These are phyloP conservation scores for Gymnoscopelus braueri DNA, from an alignment of 2,797 vertebrate genomes.

Conservation along the genomic window DNA sequence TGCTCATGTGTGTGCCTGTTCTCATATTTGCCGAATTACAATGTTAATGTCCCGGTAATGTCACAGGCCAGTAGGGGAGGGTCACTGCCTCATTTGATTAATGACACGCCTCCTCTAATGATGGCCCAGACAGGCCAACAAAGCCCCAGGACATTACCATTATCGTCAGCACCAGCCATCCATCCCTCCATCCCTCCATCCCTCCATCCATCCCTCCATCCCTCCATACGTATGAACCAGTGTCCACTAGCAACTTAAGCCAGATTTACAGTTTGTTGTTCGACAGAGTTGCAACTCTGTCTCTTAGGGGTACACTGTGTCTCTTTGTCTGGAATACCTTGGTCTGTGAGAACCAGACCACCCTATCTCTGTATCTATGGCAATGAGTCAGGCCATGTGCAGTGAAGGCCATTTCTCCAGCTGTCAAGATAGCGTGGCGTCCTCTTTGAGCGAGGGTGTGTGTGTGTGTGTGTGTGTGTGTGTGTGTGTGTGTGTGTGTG, in stretches of 20 bases:
- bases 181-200: constrained; percentile 33
- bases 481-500: constrained; percentile 15
- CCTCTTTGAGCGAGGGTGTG: constrained; percentile 36
- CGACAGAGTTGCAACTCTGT: too few species aligned
- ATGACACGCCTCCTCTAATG: constrained; percentile 53
- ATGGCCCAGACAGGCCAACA: constrained; percentile 55
- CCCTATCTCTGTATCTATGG: constrained; percentile 31
- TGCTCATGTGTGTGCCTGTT: not conserved
- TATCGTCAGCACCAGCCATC: constrained; percentile 40
- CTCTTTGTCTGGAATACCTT: constrained; percentile 51
- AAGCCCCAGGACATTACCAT: constrained; percentile 59
- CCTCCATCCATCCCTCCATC: constrained; percentile 32
- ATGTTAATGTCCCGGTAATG: constrained; percentile 59
- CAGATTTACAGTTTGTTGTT: not conserved
- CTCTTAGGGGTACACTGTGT: not conserved
- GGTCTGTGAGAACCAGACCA: constrained; percentile 3
- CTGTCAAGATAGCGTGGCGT: constrained; percentile 66
- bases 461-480: constrained; percentile 12
- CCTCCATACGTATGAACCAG: not conserved
- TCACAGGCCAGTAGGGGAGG: constrained; percentile 57
- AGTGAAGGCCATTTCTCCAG: constrained; percentile 62
- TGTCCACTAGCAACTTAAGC: not conserved
- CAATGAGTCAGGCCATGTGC: constrained; percentile 50
- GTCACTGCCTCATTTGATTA: constrained; percentile 64
- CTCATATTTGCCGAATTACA: constrained; percentile 43